Conservation (phyloP, 2,888 invertebrate species). For the Agrotis clavis region DNA sequence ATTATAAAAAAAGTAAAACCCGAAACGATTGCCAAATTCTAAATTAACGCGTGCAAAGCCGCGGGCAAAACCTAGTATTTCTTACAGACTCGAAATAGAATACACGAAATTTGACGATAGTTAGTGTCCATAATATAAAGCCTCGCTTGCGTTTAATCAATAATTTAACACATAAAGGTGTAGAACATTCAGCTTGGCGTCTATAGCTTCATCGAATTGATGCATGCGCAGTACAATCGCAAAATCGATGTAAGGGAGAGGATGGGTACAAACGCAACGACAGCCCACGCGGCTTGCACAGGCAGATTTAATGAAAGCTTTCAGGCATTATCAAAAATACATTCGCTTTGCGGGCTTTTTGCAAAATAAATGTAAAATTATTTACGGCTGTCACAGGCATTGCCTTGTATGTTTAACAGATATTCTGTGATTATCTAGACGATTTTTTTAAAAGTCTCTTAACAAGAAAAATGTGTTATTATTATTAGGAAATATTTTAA, state of each 20-base stretch:
- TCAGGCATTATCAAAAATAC: background rate
- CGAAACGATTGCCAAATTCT: no score
- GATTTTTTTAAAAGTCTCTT: background rate
- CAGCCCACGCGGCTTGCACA: constrained; percentile 12
- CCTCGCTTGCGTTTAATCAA: constrained; percentile 33
- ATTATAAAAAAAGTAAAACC: no score
- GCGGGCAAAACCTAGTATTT: background rate
- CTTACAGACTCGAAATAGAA: background rate
- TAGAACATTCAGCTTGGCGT: constrained; percentile 1
- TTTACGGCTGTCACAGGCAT: background rate
- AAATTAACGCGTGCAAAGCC: no score
- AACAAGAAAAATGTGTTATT: no score
- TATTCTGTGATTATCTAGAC: background rate
- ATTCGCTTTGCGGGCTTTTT: background rate
- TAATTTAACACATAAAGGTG: constrained; percentile 19
- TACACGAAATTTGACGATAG: constrained; percentile 3
- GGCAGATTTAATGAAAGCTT: background rate
- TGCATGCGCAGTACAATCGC: constrained; percentile 47
- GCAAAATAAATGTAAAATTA: background rate
- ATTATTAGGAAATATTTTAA: background rate
- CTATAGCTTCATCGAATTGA: constrained; percentile 29
- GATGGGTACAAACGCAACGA: background rate
- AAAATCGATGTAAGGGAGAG: constrained; percentile 4
- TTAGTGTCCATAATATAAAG: background rate
- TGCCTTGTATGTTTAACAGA: background rate